These are phyloP conservation scores for Datnioides undecimradiatus DNA, from an alignment of 2,113 vertebrate genomes.

Conservation along the genomic window DNA sequence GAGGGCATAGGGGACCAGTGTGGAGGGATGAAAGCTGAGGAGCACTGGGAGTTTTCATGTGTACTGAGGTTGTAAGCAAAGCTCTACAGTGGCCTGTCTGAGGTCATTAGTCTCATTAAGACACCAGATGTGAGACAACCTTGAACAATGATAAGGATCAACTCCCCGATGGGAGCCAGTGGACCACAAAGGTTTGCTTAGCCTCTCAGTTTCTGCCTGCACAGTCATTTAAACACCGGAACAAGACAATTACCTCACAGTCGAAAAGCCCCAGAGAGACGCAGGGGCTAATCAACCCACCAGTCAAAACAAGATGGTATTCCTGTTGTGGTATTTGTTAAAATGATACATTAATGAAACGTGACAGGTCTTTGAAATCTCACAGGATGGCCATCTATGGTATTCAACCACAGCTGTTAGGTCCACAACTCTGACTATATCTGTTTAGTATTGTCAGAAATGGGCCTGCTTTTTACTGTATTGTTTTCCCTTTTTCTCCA, in stretches of 20 bases:
- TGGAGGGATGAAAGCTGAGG: slow-evolving; percentile 24
- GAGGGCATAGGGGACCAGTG: slow-evolving; percentile 8
- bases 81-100: slow-evolving; percentile 44
- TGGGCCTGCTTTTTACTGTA: neutral
- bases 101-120: slow-evolving; percentile 68
- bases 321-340: slow-evolving; percentile 30
- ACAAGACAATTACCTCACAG: slow-evolving; percentile 63
- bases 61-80: slow-evolving; percentile 41
- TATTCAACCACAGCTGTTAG: slow-evolving; percentile 19
- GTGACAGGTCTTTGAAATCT: slow-evolving; percentile 31
- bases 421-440: neutral
- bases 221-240: slow-evolving; percentile 68
- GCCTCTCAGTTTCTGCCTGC: slow-evolving; percentile 55
- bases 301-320: slow-evolving; percentile 60
- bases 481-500: slow-evolving; percentile 16
- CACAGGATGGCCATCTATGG: neutral
- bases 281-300: slow-evolving; percentile 49
- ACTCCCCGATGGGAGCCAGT: slow-evolving; percentile 57
- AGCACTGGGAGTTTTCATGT: slow-evolving; percentile 41
- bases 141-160: slow-evolving; percentile 76
- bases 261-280: slow-evolving; percentile 44
- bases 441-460: neutral
- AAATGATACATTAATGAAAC: slow-evolving; percentile 5
- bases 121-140: slow-evolving; percentile 73
- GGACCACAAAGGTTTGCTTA: slow-evolving; percentile 62